phyloP scores from a whole-genome alignment of 1,140 invertebrate genomes.

The Onthophagus taurus region DNA sequence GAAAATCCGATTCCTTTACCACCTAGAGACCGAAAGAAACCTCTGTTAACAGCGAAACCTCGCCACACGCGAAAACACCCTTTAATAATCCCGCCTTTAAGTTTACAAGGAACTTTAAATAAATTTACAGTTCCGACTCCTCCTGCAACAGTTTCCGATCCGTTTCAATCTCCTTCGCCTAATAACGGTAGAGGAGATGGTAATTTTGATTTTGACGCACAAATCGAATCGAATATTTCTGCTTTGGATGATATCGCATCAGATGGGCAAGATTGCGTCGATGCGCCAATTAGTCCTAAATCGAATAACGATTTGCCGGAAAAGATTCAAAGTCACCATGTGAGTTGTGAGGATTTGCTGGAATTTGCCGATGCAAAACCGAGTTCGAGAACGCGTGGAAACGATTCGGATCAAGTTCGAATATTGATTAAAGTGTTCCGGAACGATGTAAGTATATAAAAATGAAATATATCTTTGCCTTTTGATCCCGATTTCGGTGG shows the following conservation, averaged over 20 bases:
- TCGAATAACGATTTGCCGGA: constrained; percentile 15
- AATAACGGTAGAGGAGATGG: neutral
- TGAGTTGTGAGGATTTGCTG: constrained; percentile 84
- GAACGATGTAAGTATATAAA: constrained; percentile 53
- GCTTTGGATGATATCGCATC: constrained; percentile 45
- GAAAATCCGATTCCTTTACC: constrained; percentile 73
- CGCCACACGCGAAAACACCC: constrained; percentile 81
- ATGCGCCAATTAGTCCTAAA: constrained; percentile 18
- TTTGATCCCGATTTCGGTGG: no score
- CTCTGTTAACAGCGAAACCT: constrained; percentile 53
- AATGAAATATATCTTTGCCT: neutral
- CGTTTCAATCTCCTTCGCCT: constrained; percentile 1
- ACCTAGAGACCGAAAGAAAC: constrained; percentile 67
- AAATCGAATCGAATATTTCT: constrained; percentile 55
- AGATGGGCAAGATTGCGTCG: constrained; percentile 29
- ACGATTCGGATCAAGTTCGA: constrained; percentile 81
- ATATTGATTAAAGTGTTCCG: constrained; percentile 87
- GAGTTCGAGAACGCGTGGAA: constrained; percentile 68
- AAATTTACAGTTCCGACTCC: constrained; percentile 34
- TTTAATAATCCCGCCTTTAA: constrained; percentile 63
- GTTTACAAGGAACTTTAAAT: constrained; percentile 49
- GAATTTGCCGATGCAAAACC: constrained; percentile 83
- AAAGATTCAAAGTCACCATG: constrained; percentile 52
- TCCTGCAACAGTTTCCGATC: constrained; percentile 1
- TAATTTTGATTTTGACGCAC: constrained; percentile 41